These are phyloP conservation scores for Dunckerocampus dactyliophorus DNA, from an alignment of 2,113 vertebrate species.

Conservation along the genomic window DNA sequence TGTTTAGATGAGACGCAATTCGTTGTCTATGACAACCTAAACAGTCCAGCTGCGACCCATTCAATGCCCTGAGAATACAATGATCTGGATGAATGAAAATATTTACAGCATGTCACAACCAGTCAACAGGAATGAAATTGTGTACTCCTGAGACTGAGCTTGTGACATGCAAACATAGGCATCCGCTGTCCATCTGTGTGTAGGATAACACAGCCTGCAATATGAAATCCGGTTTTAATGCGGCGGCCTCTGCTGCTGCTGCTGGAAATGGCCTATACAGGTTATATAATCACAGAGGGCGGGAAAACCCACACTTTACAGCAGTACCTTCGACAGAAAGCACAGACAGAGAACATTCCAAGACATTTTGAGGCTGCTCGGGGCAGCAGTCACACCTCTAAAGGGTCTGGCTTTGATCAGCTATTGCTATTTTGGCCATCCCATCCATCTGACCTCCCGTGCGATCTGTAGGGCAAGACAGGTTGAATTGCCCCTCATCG, in stretches of 20 bases:
- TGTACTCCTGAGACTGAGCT: neutral
- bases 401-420: slow-evolving; percentile 45
- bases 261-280: slow-evolving; percentile 65
- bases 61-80: too few relatives aligned
- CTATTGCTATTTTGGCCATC: slow-evolving; percentile 68
- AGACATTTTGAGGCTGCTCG: slow-evolving; percentile 16
- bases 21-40: too few relatives aligned
- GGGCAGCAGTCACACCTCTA: slow-evolving; percentile 45
- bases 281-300: slow-evolving; percentile 71
- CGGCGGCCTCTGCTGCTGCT: slow-evolving; percentile 37
- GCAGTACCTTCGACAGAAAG: slow-evolving; percentile 55
- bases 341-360: slow-evolving; percentile 63
- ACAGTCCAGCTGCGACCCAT: too few relatives aligned
- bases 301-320: slow-evolving; percentile 67
- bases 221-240: slow-evolving; percentile 66
- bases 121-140: neutral
- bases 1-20: too few relatives aligned
- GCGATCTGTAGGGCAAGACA: slow-evolving; percentile 36
- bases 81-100: neutral
- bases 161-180: neutral
- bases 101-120: neutral
- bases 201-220: slow-evolving; percentile 37
- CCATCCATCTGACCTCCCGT: slow-evolving; percentile 14
- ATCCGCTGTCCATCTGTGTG: slow-evolving; percentile 19
- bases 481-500: neutral